A percentile compares a stretch with the other conserved stretches of the same genome.
Evolutionary conservation across 2,888 invertebrate species (phyloP).

Genomic region (Drosophila stalkeri): DNA sequence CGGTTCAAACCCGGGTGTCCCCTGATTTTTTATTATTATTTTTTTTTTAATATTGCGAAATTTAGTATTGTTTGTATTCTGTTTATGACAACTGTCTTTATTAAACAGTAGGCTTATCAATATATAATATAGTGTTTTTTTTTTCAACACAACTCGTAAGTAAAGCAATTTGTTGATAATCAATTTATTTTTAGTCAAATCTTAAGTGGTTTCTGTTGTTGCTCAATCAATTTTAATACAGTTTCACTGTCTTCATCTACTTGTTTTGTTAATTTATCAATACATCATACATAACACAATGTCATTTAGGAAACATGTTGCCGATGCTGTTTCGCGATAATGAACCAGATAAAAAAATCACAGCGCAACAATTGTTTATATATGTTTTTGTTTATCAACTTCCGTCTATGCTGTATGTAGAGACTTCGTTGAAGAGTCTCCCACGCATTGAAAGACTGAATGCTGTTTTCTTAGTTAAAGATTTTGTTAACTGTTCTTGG

Average conservation of each 20-base stretch:
- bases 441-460: slow-evolving; percentile 21
- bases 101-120: background rate
- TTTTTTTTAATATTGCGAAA: background rate
- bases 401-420: slow-evolving; percentile 42
- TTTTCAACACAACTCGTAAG: background rate
- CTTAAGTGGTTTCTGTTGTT: slow-evolving; percentile 23
- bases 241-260: slow-evolving; percentile 4
- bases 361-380: slow-evolving; percentile 13
- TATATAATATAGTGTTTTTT: background rate
- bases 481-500: slow-evolving; percentile 40
- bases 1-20: slow-evolving; percentile 81
- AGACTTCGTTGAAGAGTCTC: slow-evolving; percentile 17
- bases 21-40: slow-evolving; percentile 49
- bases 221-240: slow-evolving; percentile 10
- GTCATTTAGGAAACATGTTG: slow-evolving; percentile 48
- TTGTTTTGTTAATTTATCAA: slow-evolving; percentile 30
- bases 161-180: background rate
- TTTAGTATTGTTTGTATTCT: background rate
- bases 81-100: background rate
- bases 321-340: slow-evolving; percentile 43
- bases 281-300: slow-evolving; percentile 21
- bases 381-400: slow-evolving; percentile 55
- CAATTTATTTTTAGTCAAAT: slow-evolving; percentile 15
- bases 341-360: slow-evolving; percentile 52
- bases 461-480: background rate